Conservation (phyloP, 2,888 invertebrate genomes). For the Meandrusa payeni region DNA sequence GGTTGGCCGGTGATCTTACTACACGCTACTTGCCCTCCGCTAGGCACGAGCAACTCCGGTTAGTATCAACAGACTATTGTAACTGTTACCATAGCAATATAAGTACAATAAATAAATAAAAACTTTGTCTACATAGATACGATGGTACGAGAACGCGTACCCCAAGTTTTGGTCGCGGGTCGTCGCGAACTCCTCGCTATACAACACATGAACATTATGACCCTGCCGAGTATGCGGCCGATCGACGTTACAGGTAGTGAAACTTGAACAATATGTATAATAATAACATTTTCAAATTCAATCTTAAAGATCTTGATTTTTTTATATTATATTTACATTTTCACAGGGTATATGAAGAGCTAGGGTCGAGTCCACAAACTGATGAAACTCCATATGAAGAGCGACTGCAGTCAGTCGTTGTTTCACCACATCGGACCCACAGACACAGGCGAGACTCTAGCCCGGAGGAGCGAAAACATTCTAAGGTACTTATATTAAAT, state of each 20-base stretch:
- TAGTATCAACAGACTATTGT: conserved; percentile 5
- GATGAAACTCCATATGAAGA: conserved; percentile 80
- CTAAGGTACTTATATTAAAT: conserved; percentile 47
- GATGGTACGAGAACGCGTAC: conserved; percentile 71
- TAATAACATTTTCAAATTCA: too few relatives aligned
- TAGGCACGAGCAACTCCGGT: conserved; percentile 59
- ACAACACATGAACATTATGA: conserved; percentile 70
- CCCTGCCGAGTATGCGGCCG: conserved; percentile 69
- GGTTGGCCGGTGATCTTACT: conserved; percentile 54
- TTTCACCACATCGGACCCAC: conserved; percentile 67
- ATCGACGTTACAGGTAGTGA: conserved; percentile 68
- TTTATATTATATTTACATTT: not conserved
- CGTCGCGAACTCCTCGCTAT: conserved; percentile 65
- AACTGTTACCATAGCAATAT: too few relatives aligned
- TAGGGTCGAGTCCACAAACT: conserved; percentile 85
- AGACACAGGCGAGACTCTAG: conserved; percentile 84
- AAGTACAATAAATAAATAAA: too few relatives aligned
- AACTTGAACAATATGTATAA: not conserved
- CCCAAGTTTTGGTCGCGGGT: conserved; percentile 63
- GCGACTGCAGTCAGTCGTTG: conserved; percentile 78
- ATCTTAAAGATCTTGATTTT: too few relatives aligned
- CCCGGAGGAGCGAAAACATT: conserved; percentile 82
- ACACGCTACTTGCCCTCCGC: conserved; percentile 57
- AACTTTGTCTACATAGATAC: too few relatives aligned
- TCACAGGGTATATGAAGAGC: conserved; percentile 68